Percentiles rank a stretch among this genome's conserved stretches.
Conservation (phyloP, 2,888 invertebrate genomes). For the Mythimna albipuncta region DNA sequence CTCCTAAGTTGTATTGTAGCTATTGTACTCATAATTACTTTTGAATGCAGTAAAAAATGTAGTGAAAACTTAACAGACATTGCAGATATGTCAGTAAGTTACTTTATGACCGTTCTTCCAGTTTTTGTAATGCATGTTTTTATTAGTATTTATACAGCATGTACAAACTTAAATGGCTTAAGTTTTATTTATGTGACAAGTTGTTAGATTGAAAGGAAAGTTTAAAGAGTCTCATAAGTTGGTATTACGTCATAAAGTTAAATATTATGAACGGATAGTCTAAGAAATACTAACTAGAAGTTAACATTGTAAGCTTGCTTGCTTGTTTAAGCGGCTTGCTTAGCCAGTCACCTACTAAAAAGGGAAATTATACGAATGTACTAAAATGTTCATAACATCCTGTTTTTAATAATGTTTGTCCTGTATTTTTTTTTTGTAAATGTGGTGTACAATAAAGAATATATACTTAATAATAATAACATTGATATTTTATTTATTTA, state of each 20-base stretch:
- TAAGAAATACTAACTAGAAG: not conserved
- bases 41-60: not conserved
- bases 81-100: conserved; percentile 46
- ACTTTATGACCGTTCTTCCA: conserved; percentile 72
- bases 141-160: conserved; percentile 62
- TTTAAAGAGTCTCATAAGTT: conserved; percentile 24
- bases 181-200: conserved; percentile 71
- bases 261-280: not conserved
- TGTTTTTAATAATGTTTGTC: too few species aligned
- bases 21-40: conserved; percentile 1
- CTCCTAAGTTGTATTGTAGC: not conserved
- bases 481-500: too few species aligned
- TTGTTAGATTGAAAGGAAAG: conserved; percentile 58
- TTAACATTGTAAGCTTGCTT: too few species aligned
- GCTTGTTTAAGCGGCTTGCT: too few species aligned
- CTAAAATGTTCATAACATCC: too few species aligned
- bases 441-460: too few species aligned
- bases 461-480: too few species aligned
- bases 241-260: conserved; percentile 11
- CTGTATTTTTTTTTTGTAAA: too few species aligned
- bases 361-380: too few species aligned
- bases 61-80: not conserved
- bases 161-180: conserved; percentile 70
- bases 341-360: too few species aligned
- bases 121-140: conserved; percentile 70